These are phyloP conservation scores for Metellina segmentata DNA, from an alignment of 2,888 invertebrate genomes.

Conservation along the genomic window DNA sequence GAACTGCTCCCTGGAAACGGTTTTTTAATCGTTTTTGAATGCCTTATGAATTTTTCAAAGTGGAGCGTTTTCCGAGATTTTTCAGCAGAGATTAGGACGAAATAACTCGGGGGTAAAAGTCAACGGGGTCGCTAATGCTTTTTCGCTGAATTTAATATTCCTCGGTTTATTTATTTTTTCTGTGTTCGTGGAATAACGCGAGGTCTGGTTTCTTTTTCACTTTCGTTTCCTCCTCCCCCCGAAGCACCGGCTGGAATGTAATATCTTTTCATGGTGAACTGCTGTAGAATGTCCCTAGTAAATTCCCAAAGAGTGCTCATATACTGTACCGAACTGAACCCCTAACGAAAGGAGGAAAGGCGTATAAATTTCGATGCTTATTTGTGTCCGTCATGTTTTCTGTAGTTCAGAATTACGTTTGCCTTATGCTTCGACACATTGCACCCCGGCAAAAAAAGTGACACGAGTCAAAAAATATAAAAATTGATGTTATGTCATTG, in stretches of 20 bases:
- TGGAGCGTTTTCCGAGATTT: neutral
- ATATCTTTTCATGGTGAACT: neutral
- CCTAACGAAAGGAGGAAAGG: no score
- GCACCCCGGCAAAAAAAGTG: no score
- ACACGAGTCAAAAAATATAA: no score
- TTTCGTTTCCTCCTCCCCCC: neutral
- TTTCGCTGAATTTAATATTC: neutral
- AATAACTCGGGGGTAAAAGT: neutral
- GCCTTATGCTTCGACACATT: no score
- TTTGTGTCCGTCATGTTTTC: no score
- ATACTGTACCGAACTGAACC: no score
- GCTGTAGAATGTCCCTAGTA: neutral
- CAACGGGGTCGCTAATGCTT: neutral
- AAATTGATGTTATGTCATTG: no score
- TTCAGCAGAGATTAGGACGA: neutral
- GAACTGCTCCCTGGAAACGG: neutral
- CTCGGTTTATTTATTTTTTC: neutral
- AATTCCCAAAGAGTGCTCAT: no score
- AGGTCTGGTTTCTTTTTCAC: neutral
- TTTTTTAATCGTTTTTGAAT: neutral
- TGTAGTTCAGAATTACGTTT: no score
- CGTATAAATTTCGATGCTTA: no score
- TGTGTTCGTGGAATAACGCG: neutral
- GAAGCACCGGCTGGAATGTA: neutral
- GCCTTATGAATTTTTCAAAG: slow-evolving; percentile 1